Evolutionary conservation across 2,888 invertebrate genomes (phyloP), one percentile per base, ranked within the genome.

Genomic region (Drosophila anomalata): DNA sequence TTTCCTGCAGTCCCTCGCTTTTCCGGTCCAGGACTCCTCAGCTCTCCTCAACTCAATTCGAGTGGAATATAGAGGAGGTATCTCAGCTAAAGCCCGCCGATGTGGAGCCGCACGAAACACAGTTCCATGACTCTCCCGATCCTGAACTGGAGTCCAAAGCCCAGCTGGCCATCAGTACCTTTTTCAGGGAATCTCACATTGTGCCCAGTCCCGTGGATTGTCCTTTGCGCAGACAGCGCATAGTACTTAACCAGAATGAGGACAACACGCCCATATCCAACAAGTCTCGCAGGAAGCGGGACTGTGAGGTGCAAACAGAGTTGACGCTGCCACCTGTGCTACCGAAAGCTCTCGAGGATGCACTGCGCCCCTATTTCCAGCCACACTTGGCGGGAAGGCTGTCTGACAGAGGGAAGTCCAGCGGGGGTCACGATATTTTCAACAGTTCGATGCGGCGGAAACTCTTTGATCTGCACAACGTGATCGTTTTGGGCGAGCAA

Each of bases 11-110:
- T 61, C 92, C 92, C 1, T 91, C 91, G 2, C 73, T 92, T 3
- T 92, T 92, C 72, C 88, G 86, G 0, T 85, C 91, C 0, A 77
- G 77, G 2, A 90, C 92, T 2, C 91, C 91, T 0, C 90, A 91
- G 63, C 69, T 90, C 17, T 87, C 89, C 6, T 91, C 91, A n/a
- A 90, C 91, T n/a, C 92, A 92, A 61, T 95, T 94, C 81, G 92
- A 93, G 61, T 95, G 95, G 95, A 94, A 93, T n/a, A 94, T 95
- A 48, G 95, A 95, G 39, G 94, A 95, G 74, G 92, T 95, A n/a
- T 94, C 95, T 1, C 91, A 91, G 33, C 90, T 95, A 8, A 93
- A 93, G 68, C 95, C 95, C 9, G 94, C 93, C 0, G 93, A 94
- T 78, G 94, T 95, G 56, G 94, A 91, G 57, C 88, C 92, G 36